These are phyloP conservation scores for Diploscapter pachys DNA, from an alignment of 1,140 invertebrate species.

Conservation along the genomic window DNA sequence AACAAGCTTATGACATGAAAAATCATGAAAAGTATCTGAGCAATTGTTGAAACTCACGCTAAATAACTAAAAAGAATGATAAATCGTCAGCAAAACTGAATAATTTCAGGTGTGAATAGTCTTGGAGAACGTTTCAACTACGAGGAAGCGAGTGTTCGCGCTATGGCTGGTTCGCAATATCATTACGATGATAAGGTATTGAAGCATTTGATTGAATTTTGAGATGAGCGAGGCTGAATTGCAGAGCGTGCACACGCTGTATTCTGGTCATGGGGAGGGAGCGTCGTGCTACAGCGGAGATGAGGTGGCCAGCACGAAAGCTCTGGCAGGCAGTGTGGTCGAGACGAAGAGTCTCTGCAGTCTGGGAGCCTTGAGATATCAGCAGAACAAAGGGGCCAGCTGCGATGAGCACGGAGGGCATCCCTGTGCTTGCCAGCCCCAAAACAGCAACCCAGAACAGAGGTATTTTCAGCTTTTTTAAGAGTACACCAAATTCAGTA, in stretches of 20 bases:
- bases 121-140: conserved; percentile 53
- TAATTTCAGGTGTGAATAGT: conserved; percentile 29
- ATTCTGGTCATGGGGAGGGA: conserved; percentile 40
- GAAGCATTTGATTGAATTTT: not conserved
- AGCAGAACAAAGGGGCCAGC: not conserved
- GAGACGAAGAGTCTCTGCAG: conserved; percentile 39
- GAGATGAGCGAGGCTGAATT: conserved; percentile 6
- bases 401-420: conserved; percentile 12
- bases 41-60: not conserved
- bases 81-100: not conserved
- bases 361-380: no score
- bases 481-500: no score
- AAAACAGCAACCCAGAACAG: no score
- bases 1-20: no score
- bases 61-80: not conserved
- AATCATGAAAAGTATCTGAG: no score
- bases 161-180: conserved; percentile 56
- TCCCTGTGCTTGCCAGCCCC: not conserved
- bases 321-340: conserved; percentile 40
- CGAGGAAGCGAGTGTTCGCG: conserved; percentile 51
- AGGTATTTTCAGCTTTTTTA: no score
- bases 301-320: conserved; percentile 41
- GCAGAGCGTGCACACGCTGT: conserved; percentile 53
- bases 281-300: conserved; percentile 36
- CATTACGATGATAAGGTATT: conserved; percentile 55